phyloP scores from a whole-genome alignment of 2,113 vertebrate species.

The Xyliphius kryptos region DNA sequence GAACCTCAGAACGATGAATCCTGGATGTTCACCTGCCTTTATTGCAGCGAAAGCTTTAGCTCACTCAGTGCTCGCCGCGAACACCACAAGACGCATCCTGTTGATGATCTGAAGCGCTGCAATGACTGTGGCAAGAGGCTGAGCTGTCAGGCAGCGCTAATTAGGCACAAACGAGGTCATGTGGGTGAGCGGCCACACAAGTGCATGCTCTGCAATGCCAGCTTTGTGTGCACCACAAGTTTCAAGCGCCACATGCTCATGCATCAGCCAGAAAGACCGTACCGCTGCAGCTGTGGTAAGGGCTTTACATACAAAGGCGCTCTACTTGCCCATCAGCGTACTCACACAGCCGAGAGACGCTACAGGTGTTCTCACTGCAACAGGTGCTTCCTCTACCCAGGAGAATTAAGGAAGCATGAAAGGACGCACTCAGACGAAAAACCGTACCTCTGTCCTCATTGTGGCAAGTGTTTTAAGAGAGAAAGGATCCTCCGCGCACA shows the following conservation, averaged over 20 bases:
- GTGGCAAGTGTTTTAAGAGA: conserved; percentile 69
- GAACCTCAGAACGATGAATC: neutral
- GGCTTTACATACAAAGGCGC: conserved; percentile 61
- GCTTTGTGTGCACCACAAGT: conserved; percentile 37
- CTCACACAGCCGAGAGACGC: conserved; percentile 57
- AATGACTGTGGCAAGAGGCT: conserved; percentile 52
- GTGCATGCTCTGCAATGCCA: conserved; percentile 33
- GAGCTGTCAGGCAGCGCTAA: conserved; percentile 50
- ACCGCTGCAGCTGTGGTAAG: conserved; percentile 52
- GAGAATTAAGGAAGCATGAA: conserved; percentile 64
- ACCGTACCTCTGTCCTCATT: conserved; percentile 67
- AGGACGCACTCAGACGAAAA: conserved; percentile 57
- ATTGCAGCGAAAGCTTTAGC: conserved; percentile 44
- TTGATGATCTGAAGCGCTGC: conserved; percentile 41
- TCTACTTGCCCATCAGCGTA: conserved; percentile 62
- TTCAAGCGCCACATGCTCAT: conserved; percentile 26
- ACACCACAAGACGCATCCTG: conserved; percentile 39
- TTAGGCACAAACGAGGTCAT: conserved; percentile 52
- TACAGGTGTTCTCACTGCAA: conserved; percentile 59
- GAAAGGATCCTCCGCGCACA: conserved; percentile 70
- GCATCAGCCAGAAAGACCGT: conserved; percentile 40
- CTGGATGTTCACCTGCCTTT: conserved; percentile 19
- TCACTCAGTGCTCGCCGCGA: conserved; percentile 47
- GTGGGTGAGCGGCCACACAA: conserved; percentile 45
- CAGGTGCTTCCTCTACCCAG: conserved; percentile 71